phyloP scores from a whole-genome alignment of 2,888 invertebrate genomes.

The Catocala fraxini region DNA sequence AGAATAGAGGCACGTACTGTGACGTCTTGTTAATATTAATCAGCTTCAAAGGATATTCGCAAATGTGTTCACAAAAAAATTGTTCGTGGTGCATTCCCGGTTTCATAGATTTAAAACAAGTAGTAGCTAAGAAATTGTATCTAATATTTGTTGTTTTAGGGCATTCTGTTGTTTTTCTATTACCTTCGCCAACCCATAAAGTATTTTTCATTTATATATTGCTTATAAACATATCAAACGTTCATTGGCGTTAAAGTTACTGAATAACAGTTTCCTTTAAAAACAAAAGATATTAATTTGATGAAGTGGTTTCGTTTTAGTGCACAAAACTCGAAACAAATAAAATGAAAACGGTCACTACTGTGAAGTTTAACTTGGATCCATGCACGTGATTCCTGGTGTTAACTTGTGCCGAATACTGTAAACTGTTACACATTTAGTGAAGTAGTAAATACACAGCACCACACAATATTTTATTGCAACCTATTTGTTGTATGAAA shows the following conservation, averaged over 20 bases:
- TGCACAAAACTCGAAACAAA: slow-evolving; percentile 36
- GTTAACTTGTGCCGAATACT: slow-evolving; percentile 26
- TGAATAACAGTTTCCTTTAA: slow-evolving; percentile 2
- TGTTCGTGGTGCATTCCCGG: slow-evolving; percentile 12
- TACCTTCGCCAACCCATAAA: too few species aligned
- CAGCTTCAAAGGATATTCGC: slow-evolving; percentile 33
- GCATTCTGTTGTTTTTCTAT: too few species aligned
- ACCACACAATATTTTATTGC: slow-evolving; percentile 6
- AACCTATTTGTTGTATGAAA: slow-evolving; percentile 2
- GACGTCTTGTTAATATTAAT: slow-evolving; percentile 71
- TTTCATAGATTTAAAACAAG: too few species aligned
- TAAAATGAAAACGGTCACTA: slow-evolving; percentile 35
- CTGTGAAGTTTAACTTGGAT: slow-evolving; percentile 36
- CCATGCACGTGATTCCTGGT: slow-evolving; percentile 30
- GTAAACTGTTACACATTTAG: slow-evolving; percentile 26
- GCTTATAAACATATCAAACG: background rate
- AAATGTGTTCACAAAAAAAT: slow-evolving; percentile 44
- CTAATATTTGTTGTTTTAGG: too few species aligned
- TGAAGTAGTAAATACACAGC: slow-evolving; percentile 24
- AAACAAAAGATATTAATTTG: slow-evolving; percentile 20
- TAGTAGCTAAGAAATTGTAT: too few species aligned
- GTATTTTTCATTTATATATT: too few species aligned
- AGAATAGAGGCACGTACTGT: slow-evolving; percentile 59
- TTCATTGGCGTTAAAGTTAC: background rate
- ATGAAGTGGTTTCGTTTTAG: slow-evolving; percentile 26